A percentile compares a stretch with the other conserved stretches of the same genome.
phyloP scores from a whole-genome alignment of 2,888 invertebrate species.

The Operophtera brumata region DNA sequence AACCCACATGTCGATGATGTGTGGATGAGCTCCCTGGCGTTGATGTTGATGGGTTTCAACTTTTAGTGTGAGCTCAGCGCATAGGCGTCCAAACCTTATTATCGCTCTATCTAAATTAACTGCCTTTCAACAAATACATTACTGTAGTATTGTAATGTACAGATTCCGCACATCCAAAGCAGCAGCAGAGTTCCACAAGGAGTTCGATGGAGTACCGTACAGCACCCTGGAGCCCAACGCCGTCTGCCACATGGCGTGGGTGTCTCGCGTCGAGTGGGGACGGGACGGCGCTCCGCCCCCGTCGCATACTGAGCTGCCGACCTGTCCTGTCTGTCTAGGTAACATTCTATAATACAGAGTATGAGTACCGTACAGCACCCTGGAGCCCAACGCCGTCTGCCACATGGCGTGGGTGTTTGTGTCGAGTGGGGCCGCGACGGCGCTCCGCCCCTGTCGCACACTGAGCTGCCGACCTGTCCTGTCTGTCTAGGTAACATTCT shows the following conservation, averaged over 20 bases:
- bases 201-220: conserved; percentile 95
- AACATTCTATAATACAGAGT: neutral
- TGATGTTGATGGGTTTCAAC: too few relatives aligned
- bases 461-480: conserved; percentile 98
- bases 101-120: too few relatives aligned
- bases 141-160: neutral
- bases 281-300: conserved; percentile 86
- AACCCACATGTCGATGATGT: too few relatives aligned
- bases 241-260: conserved; percentile 96
- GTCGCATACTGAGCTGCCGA: conserved; percentile 95
- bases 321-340: conserved; percentile 95
- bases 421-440: conserved; percentile 93
- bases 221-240: conserved; percentile 96
- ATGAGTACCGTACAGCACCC: conserved; percentile 92
- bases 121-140: neutral
- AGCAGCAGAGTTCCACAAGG: conserved; percentile 94
- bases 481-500: conserved; percentile 86
- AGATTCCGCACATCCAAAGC: conserved; percentile 87
- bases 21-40: too few relatives aligned
- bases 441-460: conserved; percentile 86
- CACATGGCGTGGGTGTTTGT: conserved; percentile 97
- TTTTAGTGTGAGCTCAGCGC: too few relatives aligned
- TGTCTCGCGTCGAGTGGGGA: conserved; percentile 94
- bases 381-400: conserved; percentile 95
- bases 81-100: too few relatives aligned